Percentiles rank a stretch among this genome's conserved stretches.
phyloP scores from a whole-genome alignment of 1,140 invertebrate species.

The Zaprionus gabonicus region DNA sequence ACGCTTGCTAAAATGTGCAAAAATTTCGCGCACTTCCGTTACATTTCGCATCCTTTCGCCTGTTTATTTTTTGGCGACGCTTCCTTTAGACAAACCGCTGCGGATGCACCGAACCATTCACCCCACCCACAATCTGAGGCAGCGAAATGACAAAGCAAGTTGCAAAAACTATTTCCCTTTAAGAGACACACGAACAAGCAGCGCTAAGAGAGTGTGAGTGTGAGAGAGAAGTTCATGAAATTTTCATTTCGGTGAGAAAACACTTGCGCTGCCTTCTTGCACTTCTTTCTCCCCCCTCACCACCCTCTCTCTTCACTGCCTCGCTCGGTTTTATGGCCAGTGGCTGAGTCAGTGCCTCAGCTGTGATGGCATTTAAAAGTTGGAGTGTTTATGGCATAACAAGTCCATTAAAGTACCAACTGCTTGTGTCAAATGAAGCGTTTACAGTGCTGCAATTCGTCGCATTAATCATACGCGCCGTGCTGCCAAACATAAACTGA shows the following conservation, averaged over 20 bases:
- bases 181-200: conserved; percentile 22
- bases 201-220: background rate
- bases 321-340: conserved; percentile 30
- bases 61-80: conserved; percentile 69
- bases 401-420: conserved; percentile 51
- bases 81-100: conserved; percentile 74
- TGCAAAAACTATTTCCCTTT: conserved; percentile 50
- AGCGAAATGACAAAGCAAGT: conserved; percentile 66
- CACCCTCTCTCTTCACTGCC: background rate
- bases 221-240: conserved; percentile 48
- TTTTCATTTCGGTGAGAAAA: conserved; percentile 59
- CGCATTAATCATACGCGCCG: conserved; percentile 51
- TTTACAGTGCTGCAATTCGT: conserved; percentile 32
- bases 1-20: conserved; percentile 64
- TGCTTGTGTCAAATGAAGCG: conserved; percentile 29
- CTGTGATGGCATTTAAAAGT: conserved; percentile 42
- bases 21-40: conserved; percentile 77
- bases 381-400: conserved; percentile 34
- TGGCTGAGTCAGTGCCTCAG: conserved; percentile 30
- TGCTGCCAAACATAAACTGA: background rate
- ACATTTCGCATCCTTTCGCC: conserved; percentile 73
- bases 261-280: conserved; percentile 20
- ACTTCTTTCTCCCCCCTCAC: background rate
- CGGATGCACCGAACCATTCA: conserved; percentile 54
- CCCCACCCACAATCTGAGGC: conserved; percentile 35